These are phyloP conservation scores for Edolisoma coerulescens DNA, from an alignment of 2,113 vertebrate species.

Conservation along the genomic window DNA sequence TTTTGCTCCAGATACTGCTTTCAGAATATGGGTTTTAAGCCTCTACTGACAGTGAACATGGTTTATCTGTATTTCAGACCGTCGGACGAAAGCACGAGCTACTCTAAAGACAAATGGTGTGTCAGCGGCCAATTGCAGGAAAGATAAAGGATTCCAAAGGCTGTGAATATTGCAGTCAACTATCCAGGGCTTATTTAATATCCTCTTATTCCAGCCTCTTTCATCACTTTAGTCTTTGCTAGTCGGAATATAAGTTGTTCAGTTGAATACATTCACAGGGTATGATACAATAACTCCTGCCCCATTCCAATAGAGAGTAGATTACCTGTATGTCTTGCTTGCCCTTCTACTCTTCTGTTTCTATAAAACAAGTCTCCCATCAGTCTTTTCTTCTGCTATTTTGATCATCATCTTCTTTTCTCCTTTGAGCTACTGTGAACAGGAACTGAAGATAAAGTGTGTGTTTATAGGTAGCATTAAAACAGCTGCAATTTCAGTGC, in stretches of 20 bases:
- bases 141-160: slow-evolving; percentile 22
- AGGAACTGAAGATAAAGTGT: not conserved
- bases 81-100: not conserved
- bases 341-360: not conserved
- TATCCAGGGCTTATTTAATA: slow-evolving; percentile 28
- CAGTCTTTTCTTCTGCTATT: not conserved
- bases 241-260: not conserved
- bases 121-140: not conserved
- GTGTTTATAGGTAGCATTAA: slow-evolving; percentile 34
- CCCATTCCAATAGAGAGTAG: not conserved
- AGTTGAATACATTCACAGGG: not conserved
- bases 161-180: slow-evolving; percentile 29
- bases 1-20: not conserved
- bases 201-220: not conserved
- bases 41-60: not conserved
- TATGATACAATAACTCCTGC: not conserved
- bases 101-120: slow-evolving; percentile 19
- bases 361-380: not conserved
- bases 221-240: slow-evolving; percentile 1
- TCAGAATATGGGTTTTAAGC: not conserved
- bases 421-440: slow-evolving; percentile 14
- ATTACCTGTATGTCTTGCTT: not conserved
- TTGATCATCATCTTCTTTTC: slow-evolving; percentile 12
- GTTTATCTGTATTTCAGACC: slow-evolving; percentile 12
- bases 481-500: slow-evolving; percentile 27